phyloP scores from a whole-genome alignment of 1,140 invertebrate species.

The Gyrodactylus bullatarudis region DNA sequence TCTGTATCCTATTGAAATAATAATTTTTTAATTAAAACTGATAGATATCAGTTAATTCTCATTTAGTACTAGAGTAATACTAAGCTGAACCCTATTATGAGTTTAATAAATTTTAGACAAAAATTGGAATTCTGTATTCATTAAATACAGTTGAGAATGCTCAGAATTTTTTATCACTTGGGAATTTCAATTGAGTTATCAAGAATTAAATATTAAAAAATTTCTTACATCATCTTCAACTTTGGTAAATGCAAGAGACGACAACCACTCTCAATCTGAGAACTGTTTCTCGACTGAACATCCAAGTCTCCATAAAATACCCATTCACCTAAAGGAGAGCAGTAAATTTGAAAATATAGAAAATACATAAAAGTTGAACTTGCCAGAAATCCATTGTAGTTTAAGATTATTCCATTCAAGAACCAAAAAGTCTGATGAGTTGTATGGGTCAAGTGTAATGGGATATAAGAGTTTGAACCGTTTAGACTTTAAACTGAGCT shows the following conservation, averaged over 20 bases:
- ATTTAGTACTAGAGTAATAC: no score
- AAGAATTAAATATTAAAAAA: neutral
- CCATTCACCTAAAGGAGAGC: neutral
- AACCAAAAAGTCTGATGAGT: conserved; percentile 93
- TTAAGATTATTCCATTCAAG: conserved; percentile 23
- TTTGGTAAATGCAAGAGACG: neutral
- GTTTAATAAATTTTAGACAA: no score
- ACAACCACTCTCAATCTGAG: neutral
- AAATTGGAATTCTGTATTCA: no score
- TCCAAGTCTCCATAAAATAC: neutral
- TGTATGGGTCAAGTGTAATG: conserved; percentile 79
- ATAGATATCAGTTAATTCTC: no score
- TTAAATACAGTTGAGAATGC: no score
- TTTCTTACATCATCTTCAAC: neutral
- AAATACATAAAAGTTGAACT: neutral
- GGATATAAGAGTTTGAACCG: conserved; percentile 45
- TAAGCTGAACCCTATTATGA: no score
- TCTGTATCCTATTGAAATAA: neutral
- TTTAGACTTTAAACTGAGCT: conserved; percentile 33
- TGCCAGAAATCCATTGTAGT: neutral
- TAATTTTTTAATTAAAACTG: no score
- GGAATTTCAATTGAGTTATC: no score
- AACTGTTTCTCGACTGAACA: neutral
- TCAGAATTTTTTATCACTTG: no score
- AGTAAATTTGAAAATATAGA: neutral